Conservation (phyloP, 2,797 vertebrate genomes). For the Philypnodon macrostomus region DNA sequence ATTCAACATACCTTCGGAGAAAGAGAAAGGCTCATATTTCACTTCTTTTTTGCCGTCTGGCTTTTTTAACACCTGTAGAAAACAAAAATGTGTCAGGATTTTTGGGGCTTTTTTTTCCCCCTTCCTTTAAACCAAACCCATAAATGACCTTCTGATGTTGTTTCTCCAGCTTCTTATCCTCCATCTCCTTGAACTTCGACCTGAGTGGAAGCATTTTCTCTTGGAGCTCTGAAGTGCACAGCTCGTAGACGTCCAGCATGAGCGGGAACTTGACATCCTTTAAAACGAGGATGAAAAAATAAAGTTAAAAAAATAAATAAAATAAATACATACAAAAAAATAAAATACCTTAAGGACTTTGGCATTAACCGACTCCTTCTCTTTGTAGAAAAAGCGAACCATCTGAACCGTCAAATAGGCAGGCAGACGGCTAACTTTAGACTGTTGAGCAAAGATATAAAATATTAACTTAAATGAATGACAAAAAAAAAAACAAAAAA, state of each 20-base stretch:
- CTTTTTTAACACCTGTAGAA: constrained; percentile 62
- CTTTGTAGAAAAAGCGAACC: constrained; percentile 99
- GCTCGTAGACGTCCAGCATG: constrained; percentile 95
- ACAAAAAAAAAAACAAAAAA: background rate
- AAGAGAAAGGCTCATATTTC: constrained; percentile 91
- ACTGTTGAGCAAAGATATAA: constrained; percentile 68
- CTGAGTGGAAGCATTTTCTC: constrained; percentile 91
- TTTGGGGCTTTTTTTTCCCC: constrained; percentile 84
- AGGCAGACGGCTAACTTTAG: constrained; percentile 93
- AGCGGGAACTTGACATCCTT: constrained; percentile 99
- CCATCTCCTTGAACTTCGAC: constrained; percentile 95
- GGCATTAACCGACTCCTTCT: constrained; percentile 98
- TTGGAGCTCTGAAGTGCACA: constrained; percentile 91
- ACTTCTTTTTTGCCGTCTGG: constrained; percentile 77
- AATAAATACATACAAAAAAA: background rate
- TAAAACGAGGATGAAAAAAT: background rate
- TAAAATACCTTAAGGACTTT: constrained; percentile 95
- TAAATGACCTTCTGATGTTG: constrained; percentile 82
- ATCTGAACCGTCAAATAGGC: constrained; percentile 97
- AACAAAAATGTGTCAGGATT: background rate
- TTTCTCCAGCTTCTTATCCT: constrained; percentile 92
- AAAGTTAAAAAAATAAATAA: too few relatives aligned
- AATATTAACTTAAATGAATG: too few relatives aligned
- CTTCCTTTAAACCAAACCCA: constrained; percentile 71
- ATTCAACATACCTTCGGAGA: constrained; percentile 84